These are phyloP conservation scores for Lottia scabra DNA, from an alignment of 2,888 invertebrate genomes.

Conservation along the genomic window DNA sequence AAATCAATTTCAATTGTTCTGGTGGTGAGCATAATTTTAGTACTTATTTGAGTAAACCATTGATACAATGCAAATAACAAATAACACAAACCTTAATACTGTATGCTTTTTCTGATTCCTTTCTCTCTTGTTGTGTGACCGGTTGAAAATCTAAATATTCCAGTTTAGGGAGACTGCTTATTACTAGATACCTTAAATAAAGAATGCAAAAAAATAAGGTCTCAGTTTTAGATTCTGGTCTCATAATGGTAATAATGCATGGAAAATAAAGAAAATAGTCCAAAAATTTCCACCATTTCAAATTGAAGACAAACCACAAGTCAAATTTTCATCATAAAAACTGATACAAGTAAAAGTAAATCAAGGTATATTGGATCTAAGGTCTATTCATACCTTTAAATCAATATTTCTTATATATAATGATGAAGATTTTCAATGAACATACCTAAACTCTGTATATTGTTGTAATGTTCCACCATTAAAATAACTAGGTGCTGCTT, in stretches of 20 bases:
- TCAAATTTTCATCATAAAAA: not conserved
- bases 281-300: too few species aligned
- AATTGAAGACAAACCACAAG: too few species aligned
- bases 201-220: slow-evolving; percentile 10
- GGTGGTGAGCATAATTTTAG: too few species aligned
- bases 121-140: slow-evolving; percentile 76
- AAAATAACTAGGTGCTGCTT: slow-evolving; percentile 82
- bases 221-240: too few species aligned
- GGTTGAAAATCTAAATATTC: slow-evolving; percentile 79
- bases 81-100: slow-evolving; percentile 33
- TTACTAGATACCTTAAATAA: slow-evolving; percentile 78
- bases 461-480: slow-evolving; percentile 83
- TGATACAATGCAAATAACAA: not conserved
- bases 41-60: too few species aligned
- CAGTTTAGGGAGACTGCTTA: slow-evolving; percentile 79
- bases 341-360: slow-evolving; percentile 1
- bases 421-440: not conserved
- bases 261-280: too few species aligned
- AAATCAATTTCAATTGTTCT: too few species aligned
- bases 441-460: slow-evolving; percentile 81
- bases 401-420: too few species aligned
- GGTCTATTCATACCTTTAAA: too few species aligned
- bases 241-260: not conserved
- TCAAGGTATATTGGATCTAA: too few species aligned
- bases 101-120: slow-evolving; percentile 58